A percentile compares a stretch with the other conserved stretches of the same genome.
Evolutionary conservation across 2,888 invertebrate genomes (phyloP).

Genomic region (Cylloceria caligata): DNA sequence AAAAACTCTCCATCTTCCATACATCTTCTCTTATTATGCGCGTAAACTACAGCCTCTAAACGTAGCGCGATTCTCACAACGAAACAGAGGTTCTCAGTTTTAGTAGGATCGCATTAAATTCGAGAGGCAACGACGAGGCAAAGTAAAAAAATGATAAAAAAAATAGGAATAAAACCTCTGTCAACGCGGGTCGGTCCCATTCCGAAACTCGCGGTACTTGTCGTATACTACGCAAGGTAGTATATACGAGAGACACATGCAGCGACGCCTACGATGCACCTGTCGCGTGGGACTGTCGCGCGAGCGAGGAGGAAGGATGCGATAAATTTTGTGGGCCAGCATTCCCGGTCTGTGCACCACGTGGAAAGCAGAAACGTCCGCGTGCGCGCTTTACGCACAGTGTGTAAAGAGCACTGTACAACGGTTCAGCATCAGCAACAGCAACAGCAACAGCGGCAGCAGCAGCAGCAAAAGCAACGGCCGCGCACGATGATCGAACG

Average conservation of each 20-base stretch:
- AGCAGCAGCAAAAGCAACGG: conserved; percentile 52
- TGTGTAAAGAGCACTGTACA: conserved; percentile 16
- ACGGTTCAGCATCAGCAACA: conserved; percentile 8
- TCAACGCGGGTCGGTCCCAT: conserved; percentile 4
- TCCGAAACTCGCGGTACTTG: not conserved
- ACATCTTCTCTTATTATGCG: conserved; percentile 15
- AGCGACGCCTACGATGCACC: conserved; percentile 61
- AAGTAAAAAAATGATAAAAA: not conserved
- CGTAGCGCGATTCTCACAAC: conserved; percentile 3
- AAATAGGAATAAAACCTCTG: conserved; percentile 4
- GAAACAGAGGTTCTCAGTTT: conserved; percentile 18
- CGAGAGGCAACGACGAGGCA: not conserved
- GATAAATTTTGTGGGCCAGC: conserved; percentile 69
- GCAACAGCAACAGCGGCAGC: not conserved
- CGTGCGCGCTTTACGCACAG: conserved; percentile 41
- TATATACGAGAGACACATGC: conserved; percentile 7
- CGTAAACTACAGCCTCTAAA: not conserved
- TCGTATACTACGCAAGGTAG: conserved; percentile 9
- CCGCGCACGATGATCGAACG: conserved; percentile 64
- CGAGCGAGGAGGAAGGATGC: conserved; percentile 61
- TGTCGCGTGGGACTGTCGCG: conserved; percentile 60
- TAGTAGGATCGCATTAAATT: not conserved
- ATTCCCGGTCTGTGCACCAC: conserved; percentile 36
- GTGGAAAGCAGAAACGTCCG: conserved; percentile 48
- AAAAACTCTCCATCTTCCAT: conserved; percentile 33